A percentile compares a stretch with the other conserved stretches of the same genome.
phyloP scores from a whole-genome alignment of 2,113 vertebrate genomes.

The Cololabis saira region DNA sequence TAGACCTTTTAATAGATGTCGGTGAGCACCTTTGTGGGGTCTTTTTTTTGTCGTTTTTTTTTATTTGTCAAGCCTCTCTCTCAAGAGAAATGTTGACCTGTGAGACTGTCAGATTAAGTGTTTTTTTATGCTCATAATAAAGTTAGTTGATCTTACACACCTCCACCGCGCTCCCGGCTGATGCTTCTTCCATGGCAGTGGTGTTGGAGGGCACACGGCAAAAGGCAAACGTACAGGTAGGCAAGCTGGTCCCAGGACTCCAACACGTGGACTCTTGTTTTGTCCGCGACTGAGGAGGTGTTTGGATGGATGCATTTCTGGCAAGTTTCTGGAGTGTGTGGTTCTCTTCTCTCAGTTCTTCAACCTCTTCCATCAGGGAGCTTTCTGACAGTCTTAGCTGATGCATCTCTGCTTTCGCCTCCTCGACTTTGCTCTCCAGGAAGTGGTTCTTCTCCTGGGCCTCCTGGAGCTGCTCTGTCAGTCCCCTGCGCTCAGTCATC shows the following conservation, averaged over 20 bases:
- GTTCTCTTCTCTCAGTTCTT: constrained; percentile 80
- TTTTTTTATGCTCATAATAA: not conserved
- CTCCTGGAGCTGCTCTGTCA: constrained; percentile 72
- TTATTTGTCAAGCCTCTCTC: not conserved
- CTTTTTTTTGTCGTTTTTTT: no score
- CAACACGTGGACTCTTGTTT: not conserved
- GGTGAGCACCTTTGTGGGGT: no score
- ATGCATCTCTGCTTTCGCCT: constrained; percentile 67
- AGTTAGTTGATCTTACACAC: constrained; percentile 26
- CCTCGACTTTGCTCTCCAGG: constrained; percentile 78
- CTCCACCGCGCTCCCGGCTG: constrained; percentile 21
- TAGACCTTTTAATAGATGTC: no score
- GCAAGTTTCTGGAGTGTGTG: constrained; percentile 65
- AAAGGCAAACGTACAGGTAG: not conserved
- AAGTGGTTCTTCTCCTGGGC: constrained; percentile 74
- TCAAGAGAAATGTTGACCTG: not conserved
- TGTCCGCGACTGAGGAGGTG: constrained; percentile 15
- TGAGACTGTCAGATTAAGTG: not conserved
- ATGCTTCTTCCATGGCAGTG: constrained; percentile 5
- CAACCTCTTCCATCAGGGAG: constrained; percentile 71
- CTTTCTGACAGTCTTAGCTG: constrained; percentile 79
- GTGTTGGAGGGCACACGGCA: constrained; percentile 5
- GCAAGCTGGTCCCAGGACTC: not conserved
- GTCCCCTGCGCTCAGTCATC: constrained; percentile 60
- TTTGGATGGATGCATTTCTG: constrained; percentile 29